Base-by-base conservation (phyloP, 2,797 vertebrate genomes). In the Poliocrania exsul region DNA sequence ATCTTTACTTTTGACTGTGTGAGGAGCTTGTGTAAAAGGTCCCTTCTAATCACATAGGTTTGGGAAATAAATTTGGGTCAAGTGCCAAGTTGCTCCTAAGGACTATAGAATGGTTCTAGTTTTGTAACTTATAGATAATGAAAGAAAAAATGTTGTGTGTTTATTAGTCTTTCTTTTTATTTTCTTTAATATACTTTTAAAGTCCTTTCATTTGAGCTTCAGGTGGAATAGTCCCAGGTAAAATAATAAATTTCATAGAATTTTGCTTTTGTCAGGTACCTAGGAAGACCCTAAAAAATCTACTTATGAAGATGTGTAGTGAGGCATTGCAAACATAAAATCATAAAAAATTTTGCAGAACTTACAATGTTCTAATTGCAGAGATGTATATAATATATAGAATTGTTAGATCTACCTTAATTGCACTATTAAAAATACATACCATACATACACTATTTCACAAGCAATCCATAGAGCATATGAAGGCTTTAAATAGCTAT, bases 381-480 rank as follows among this genome's bases (percentile, higher is more conserved):
- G 65, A 73, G 20, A 65, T 86, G 29, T 62, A 61, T 53, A 35
- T 56, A 71, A 71, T 88, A 90, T 92, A 73, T 4, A 46, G 46
- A 81, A 28, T 54, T 71, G 15, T 69, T 31, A 51, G 20, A 38
- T 67, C 21, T 71, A 47, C 23, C 19, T 92, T 96, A 93, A 94
- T 58, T 94, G 37, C 33, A 81, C 67, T 86, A 72, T 72, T 91
- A 80, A 93, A 95, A 95, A 57, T 53, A 69, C 26, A 58, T 81
- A 44, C 9, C 51, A 11, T 89, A 70, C 60, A 67, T 64, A 37
- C 71, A 73, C 51, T 86, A 49, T 90, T 97, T 89, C 12, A 28
- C 64, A 93, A 82, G 71, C 38, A 91, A 83, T 80, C 38, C n/a
- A 31, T n/a, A 49, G 3, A 38, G 26, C 16, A 21, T 31, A 18